Evolutionary conservation across 2,797 vertebrate species (phyloP).

Genomic region (Uromys caudimaculatus): DNA sequence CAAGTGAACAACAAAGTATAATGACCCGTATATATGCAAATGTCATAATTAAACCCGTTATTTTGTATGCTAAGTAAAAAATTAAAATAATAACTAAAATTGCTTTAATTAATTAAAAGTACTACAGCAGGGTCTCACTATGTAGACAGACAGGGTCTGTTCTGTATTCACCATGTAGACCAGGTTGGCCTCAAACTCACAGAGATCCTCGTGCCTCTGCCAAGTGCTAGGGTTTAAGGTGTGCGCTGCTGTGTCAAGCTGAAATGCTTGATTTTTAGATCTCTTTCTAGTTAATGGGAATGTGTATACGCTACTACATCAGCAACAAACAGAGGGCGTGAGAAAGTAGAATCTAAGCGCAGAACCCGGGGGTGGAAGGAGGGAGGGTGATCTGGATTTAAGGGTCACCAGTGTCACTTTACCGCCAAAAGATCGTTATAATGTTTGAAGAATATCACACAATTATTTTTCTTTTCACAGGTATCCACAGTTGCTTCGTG

Average conservation of each 20-base stretch:
- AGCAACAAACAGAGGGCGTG: conserved; percentile 41
- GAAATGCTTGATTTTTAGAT: conserved; percentile 18
- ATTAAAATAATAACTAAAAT: background rate
- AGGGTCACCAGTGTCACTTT: background rate
- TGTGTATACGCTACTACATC: background rate
- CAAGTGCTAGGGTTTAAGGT: background rate
- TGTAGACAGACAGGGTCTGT: background rate
- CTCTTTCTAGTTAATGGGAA: conserved; percentile 39
- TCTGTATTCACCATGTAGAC: background rate
- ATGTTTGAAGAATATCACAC: conserved; percentile 31
- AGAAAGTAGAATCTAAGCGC: conserved; percentile 12
- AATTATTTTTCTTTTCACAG: conserved; percentile 70
- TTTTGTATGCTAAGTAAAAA: background rate
- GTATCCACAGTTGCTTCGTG: conserved; percentile 25
- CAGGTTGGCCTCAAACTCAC: background rate
- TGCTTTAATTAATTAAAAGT: background rate
- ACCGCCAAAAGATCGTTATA: background rate
- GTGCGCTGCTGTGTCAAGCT: background rate
- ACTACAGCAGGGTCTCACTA: background rate
- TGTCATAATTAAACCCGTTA: background rate
- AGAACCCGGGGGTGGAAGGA: background rate
- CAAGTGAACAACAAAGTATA: background rate
- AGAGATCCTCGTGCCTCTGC: background rate
- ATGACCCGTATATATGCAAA: background rate
- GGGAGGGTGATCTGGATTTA: background rate